Base-by-base conservation (phyloP, 2,113 vertebrate genomes). In the Acanthisitta chloris region DNA sequence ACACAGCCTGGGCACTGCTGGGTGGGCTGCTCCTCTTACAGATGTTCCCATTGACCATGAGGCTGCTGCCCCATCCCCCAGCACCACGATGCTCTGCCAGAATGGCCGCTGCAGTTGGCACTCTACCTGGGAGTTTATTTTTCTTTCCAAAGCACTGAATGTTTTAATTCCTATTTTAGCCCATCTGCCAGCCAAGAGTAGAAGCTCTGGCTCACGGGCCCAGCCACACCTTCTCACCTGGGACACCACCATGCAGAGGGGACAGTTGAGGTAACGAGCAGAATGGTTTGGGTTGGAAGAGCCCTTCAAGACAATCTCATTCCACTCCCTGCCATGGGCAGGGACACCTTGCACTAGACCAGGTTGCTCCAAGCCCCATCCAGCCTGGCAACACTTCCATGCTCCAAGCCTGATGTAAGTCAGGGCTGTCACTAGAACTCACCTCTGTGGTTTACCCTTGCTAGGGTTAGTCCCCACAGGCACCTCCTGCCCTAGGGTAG, bases 141-240 rank as follows among this genome's bases (percentile, higher is more conserved):
- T 93, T 65, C 79, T 86, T 86, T 77, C 54, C 85, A 77, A 80
- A 95, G 54, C 2, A 0, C 64, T 24, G 79, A 86, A 55, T 43
- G 36, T 81, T 93, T 91, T 8, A 0, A 34, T 67, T 96, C 42
- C 6, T 49, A 16, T 85, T 87, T 96, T 76, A 92, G 78, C 87
- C 58, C 38, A 46, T 62, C 58, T 52, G 51, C n/a, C 24, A 5
- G 73, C 45, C 59, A 45, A 36, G 28, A 57, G n/a, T 0, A 1
- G 52, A 59, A 65, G 31, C 42, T 72, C 45, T 70, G 43, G 43
- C 54, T 46, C 71, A 34, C 0, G 0, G 38, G 49, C 61, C 38
- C 52, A 43, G 26, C 34, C 54, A 48, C n/a, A 8, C 0, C 0
- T 45, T 49, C 81, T 29, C 78, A 46, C 31, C 0, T 0, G 1